Conservation (phyloP, 2,113 vertebrate genomes). For the Aldabrachelys gigantea region DNA sequence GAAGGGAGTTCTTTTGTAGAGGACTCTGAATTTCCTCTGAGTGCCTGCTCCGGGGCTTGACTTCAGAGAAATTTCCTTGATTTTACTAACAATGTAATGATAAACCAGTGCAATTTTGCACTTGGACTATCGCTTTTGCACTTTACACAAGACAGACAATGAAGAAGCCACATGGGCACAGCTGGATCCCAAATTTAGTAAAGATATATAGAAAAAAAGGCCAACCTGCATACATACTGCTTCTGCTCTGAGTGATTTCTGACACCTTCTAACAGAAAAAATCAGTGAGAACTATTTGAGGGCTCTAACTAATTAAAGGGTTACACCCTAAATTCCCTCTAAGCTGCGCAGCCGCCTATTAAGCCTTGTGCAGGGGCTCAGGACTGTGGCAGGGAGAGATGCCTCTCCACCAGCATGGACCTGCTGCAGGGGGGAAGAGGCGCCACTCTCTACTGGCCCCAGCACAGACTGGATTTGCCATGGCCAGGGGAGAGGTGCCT, state of each 20-base stretch:
- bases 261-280: slow-evolving; percentile 27
- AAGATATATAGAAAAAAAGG: neutral
- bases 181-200: slow-evolving; percentile 6
- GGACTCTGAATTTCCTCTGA: slow-evolving; percentile 16
- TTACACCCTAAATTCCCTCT: neutral
- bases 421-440: too few species aligned
- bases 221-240: neutral
- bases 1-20: neutral
- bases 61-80: neutral
- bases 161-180: slow-evolving; percentile 28
- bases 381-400: too few species aligned
- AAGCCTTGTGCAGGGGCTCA: too few species aligned
- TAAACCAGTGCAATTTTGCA: slow-evolving; percentile 29
- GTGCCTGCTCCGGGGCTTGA: neutral
- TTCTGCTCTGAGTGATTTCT: slow-evolving; percentile 8
- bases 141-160: slow-evolving; percentile 30
- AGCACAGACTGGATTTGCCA: neutral
- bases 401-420: too few species aligned
- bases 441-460: too few species aligned
- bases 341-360: too few species aligned
- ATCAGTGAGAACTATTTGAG: neutral
- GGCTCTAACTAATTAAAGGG: neutral
- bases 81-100: neutral
- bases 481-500: neutral
- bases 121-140: slow-evolving; percentile 36